Conservation (phyloP, 1,140 invertebrate genomes). For the Lepidotrigona ventralis region DNA sequence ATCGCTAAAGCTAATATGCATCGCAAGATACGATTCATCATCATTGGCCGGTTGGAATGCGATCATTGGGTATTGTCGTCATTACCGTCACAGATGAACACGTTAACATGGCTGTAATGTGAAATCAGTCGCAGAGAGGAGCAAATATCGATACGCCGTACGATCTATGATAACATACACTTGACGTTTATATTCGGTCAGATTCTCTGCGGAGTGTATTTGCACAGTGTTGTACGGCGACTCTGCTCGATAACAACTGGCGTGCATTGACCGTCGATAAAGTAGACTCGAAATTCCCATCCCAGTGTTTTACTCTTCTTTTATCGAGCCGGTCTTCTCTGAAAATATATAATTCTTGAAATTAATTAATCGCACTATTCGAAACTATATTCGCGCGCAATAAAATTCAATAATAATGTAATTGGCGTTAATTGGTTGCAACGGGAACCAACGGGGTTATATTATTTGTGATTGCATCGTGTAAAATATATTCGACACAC, state of each 20-base stretch:
- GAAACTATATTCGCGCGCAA: too few relatives aligned
- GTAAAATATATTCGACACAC: background rate
- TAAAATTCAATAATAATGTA: background rate
- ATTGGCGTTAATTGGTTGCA: background rate
- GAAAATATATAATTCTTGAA: background rate
- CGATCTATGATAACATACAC: slow-evolving; percentile 12
- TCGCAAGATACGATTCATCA: slow-evolving; percentile 37
- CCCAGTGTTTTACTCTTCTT: background rate
- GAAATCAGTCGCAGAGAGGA: slow-evolving; percentile 22
- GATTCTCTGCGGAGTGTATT: background rate
- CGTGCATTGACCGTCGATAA: slow-evolving; percentile 22
- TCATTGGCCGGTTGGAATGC: background rate
- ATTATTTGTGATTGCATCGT: background rate
- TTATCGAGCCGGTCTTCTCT: background rate
- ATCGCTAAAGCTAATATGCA: slow-evolving; percentile 7
- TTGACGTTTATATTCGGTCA: slow-evolving; percentile 7
- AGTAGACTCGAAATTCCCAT: background rate
- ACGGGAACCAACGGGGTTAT: too few relatives aligned
- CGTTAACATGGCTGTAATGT: slow-evolving; percentile 20
- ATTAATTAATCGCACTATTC: background rate
- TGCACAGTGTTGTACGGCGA: background rate
- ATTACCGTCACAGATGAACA: slow-evolving; percentile 18
- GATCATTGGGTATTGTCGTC: slow-evolving; percentile 1
- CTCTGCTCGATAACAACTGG: background rate
- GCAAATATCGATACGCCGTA: slow-evolving; percentile 5